Evolutionary conservation across 2,797 vertebrate species (phyloP), one percentile per base, ranked within the genome.

Genomic region (Argyrosomus regius): DNA sequence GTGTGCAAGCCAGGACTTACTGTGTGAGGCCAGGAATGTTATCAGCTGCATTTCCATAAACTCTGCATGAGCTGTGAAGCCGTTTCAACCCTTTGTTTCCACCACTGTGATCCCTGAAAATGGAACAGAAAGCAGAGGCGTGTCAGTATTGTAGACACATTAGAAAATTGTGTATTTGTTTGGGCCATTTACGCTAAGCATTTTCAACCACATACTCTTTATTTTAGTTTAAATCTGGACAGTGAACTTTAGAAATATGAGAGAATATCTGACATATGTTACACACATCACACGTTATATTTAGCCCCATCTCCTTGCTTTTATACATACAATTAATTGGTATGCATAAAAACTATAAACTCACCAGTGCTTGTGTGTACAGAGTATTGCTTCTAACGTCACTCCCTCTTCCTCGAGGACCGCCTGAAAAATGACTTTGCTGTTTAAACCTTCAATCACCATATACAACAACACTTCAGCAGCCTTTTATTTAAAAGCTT

Each of bases 301-400:
- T 17, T 6, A 64, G 4, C 20, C 10, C 8, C 1, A 54, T 48
- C 35, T 57, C n/a, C 6, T 9, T 18, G 26, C 52, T 69, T 49
- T 16, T 17, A 48, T 9, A 62, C 28, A 49, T 49, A 39, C 24
- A 67, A 43, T 54, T 16, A 46, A 57, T 5, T 31, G 6, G 3
- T 4, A n/a, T 48, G 35, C 7, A 49, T 11, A 20, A 53, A 39
- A 63, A 31, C 22, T 24, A 20, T 18, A 12, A 65, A 83, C 97
- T 96, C 94, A 99, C 98, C 98, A 99, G 89, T 99, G 98, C 89
- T 99, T 99, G 91, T 99, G 98, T 56, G 98, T 99, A 54, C 98
- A 99, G 52, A 99, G 95, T 86, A 99, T 98, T 69, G 98, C 98
- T 81, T 99, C 96, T 73, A 99, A 91, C 6, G 91, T 94, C 61